Conservation (phyloP, 2,888 invertebrate genomes). For the Pseudoips prasinana region DNA sequence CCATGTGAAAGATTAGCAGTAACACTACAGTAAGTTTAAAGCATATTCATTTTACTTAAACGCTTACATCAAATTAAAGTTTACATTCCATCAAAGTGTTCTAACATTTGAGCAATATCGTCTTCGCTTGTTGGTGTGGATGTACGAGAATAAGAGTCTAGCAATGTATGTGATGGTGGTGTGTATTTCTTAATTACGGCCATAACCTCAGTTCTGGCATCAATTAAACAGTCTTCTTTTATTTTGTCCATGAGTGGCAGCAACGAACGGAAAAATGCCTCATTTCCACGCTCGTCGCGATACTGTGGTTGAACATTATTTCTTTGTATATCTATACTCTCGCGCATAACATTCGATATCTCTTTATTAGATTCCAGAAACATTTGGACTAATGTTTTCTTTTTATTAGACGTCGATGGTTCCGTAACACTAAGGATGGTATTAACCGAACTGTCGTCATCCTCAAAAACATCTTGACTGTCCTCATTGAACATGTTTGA, state of each 20-base stretch:
- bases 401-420: constrained; percentile 26
- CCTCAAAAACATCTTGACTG: constrained; percentile 31
- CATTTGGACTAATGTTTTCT: constrained; percentile 27
- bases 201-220: constrained; percentile 25
- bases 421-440: constrained; percentile 21
- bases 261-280: constrained; percentile 28
- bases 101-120: constrained; percentile 19
- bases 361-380: constrained; percentile 26
- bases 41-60: constrained; percentile 20
- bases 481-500: constrained; percentile 31
- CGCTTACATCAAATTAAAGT: constrained; percentile 17
- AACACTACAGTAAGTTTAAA: constrained; percentile 22
- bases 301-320: constrained; percentile 26
- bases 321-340: constrained; percentile 26
- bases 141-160: constrained; percentile 26
- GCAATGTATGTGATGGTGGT: constrained; percentile 27
- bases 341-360: constrained; percentile 26
- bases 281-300: constrained; percentile 26
- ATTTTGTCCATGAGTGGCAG: constrained; percentile 29
- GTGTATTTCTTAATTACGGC: constrained; percentile 27
- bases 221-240: constrained; percentile 27
- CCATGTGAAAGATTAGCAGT: constrained; percentile 22
- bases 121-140: constrained; percentile 25
- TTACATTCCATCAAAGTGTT: constrained; percentile 22
- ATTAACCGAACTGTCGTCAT: constrained; percentile 29